Evolutionary conservation across 2,797 vertebrate species (phyloP).

Genomic region (Amblyraja radiata): DNA sequence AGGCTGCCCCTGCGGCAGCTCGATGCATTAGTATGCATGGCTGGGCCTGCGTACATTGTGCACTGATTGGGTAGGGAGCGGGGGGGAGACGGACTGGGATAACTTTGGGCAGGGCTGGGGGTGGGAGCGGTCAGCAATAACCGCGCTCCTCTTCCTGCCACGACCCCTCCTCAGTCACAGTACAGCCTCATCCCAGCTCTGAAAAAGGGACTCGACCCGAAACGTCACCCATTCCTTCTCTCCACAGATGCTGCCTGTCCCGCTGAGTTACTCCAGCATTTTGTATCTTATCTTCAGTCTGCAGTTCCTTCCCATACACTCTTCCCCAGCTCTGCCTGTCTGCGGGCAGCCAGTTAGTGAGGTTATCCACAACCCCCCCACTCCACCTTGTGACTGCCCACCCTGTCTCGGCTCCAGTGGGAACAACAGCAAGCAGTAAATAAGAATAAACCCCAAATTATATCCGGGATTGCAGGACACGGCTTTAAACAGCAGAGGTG

Average conservation of each 20-base stretch:
- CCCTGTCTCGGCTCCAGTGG: no score
- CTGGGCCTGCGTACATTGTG: background rate
- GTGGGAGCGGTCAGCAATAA: constrained; percentile 38
- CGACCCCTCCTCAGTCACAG: background rate
- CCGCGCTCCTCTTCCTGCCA: no score
- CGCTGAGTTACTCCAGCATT: no score
- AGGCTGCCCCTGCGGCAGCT: background rate
- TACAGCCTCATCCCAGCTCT: no score
- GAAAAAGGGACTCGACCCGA: no score
- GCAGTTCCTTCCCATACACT: no score
- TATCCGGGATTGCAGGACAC: background rate
- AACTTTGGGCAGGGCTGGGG: constrained; percentile 31
- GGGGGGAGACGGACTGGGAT: background rate
- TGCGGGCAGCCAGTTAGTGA: no score
- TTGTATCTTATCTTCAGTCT: no score
- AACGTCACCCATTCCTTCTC: no score
- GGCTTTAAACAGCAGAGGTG: background rate
- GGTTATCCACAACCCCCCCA: background rate
- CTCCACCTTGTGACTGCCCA: background rate
- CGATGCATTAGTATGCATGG: constrained; percentile 23
- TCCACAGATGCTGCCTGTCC: no score
- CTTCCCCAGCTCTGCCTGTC: no score
- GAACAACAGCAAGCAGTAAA: background rate
- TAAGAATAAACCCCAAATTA: background rate
- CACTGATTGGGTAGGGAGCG: background rate